Evolutionary conservation across 1,140 invertebrate species (phyloP), one percentile per base, ranked within the genome.

Genomic region (Anthonomus grandis): DNA sequence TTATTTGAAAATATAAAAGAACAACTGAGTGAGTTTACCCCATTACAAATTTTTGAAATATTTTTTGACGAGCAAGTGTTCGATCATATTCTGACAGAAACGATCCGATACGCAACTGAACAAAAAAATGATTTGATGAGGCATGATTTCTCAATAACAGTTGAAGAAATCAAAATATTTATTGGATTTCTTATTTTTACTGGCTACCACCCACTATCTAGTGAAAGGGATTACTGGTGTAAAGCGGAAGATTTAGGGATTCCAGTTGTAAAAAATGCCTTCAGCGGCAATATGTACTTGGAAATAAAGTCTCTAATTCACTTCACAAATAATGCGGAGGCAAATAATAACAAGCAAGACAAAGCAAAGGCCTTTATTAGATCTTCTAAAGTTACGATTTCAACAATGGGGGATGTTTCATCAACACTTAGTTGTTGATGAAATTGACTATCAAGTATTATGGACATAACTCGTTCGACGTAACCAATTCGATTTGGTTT

Each of bases 401-500:
- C 27, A 31, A 31, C 27, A 31, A 31, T 31, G n/a, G 27, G 27
- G 27, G n/a, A n/a, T 31, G n/a, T 31, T 8, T 31, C 27, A 31
- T 31, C 27, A 31, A 31, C 27, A n/a, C 27, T 31, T 31, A 6
- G 27, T n/a, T 31, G 27, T 31, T 31, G 47, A 63, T 57, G 61
- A 65, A 34, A 52, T n/a, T 22, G 9, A 64, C 66, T 55, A 49
- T 66, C 3, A 57, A 58, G 51, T 66, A 69, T 62, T 70, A 60
- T 57, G 68, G 64, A 3, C 47, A 49, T 19, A 66, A 68, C 48
- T 34, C 57, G 1, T 62, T 52, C 58, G 46, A 57, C 58, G 13
- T 65, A 63, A 54, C 61, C 61, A 6, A 67, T 65, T 12, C 10
- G 60, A 34, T 66, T 54, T 50, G 65, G 65, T 0, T 63, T 48